Percentiles rank a stretch among this genome's conserved stretches.
Evolutionary conservation across 1,140 invertebrate genomes (phyloP).

Genomic region (Pseudoatta argentina): DNA sequence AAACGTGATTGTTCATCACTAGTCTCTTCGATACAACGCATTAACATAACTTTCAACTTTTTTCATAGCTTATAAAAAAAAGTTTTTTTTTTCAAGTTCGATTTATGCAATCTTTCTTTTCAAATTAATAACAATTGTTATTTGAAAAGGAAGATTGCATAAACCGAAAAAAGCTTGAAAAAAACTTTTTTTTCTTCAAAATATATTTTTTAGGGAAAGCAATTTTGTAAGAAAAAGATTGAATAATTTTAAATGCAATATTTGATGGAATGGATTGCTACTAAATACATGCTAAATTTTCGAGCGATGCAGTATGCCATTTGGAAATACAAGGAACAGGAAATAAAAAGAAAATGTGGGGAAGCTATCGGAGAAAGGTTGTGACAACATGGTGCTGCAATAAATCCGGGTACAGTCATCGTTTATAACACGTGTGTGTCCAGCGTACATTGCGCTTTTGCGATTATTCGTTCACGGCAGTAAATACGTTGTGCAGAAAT

Average conservation of each 20-base stretch:
- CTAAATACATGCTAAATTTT: neutral
- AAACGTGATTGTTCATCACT: neutral
- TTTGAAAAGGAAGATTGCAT: neutral
- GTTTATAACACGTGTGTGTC: conserved; percentile 50
- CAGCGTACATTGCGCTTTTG: conserved; percentile 43
- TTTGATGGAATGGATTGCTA: neutral
- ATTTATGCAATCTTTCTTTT: no score
- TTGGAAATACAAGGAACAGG: neutral
- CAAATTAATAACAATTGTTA: no score
- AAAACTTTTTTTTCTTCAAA: neutral
- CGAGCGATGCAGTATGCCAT: neutral
- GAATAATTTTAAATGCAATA: neutral
- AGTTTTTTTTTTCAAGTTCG: no score
- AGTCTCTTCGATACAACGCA: neutral
- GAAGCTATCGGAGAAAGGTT: conserved; percentile 19
- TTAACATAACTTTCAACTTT: neutral
- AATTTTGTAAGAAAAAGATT: neutral
- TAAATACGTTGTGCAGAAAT: conserved; percentile 63
- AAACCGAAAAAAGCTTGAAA: neutral
- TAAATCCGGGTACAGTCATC: conserved; percentile 43
- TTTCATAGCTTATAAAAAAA: no score
- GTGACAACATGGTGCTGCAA: conserved; percentile 42
- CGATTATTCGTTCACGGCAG: conserved; percentile 56
- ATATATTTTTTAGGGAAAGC: neutral
- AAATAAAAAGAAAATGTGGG: conserved; percentile 21